Percentiles rank a stretch among this genome's conserved stretches.
phyloP scores from a whole-genome alignment of 2,888 invertebrate genomes.

The Dusona sp. region DNA sequence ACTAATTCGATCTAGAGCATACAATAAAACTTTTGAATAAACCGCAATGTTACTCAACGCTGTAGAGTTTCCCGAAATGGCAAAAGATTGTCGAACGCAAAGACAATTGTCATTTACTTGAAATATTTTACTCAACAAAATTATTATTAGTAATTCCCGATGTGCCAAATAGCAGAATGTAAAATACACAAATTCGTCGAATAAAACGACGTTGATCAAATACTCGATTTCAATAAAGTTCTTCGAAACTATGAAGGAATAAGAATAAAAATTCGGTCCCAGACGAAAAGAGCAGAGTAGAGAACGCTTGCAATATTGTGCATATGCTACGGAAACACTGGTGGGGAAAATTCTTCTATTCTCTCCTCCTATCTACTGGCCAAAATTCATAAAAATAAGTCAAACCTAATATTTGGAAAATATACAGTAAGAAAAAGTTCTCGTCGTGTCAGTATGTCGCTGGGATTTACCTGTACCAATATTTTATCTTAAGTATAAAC shows the following conservation, averaged over 20 bases:
- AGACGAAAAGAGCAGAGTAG: conserved; percentile 7
- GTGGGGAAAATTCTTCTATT: conserved; percentile 26
- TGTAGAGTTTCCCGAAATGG: background rate
- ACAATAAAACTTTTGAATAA: background rate
- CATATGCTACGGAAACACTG: conserved; percentile 43
- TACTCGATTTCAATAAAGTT: conserved; percentile 48
- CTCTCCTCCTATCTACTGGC: background rate
- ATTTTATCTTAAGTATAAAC: background rate
- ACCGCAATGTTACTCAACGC: background rate
- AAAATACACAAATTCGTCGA: background rate
- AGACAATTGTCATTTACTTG: background rate
- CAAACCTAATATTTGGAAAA: conserved; percentile 37
- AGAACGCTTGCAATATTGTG: conserved; percentile 50
- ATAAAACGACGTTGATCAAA: conserved; percentile 24
- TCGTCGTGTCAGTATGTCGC: too few relatives aligned
- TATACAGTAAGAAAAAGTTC: conserved; percentile 27
- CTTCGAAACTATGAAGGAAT: background rate
- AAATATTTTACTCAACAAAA: background rate
- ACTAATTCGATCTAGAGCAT: background rate
- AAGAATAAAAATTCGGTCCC: background rate
- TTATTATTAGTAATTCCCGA: background rate
- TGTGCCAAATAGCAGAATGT: background rate
- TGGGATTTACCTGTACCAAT: too few relatives aligned
- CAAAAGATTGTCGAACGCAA: background rate
- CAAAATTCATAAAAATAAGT: conserved; percentile 45